Evolutionary conservation across 2,113 vertebrate species (phyloP).

Genomic region (Speoplatyrhinus poulsoni): DNA sequence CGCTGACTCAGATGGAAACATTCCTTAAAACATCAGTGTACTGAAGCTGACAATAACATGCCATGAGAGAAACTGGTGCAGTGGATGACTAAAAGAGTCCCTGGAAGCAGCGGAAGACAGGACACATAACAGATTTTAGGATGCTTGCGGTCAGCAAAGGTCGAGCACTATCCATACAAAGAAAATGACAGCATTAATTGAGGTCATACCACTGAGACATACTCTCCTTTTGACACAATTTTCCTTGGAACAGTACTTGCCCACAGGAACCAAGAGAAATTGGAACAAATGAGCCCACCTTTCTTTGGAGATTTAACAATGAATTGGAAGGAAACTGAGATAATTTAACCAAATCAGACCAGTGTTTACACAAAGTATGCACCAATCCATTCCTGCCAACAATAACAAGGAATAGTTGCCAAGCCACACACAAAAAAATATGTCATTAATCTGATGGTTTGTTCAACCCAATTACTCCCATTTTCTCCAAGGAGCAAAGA

Average conservation of each 20-base stretch:
- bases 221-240: conserved; percentile 47
- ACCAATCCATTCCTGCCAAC: conserved; percentile 41
- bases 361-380: conserved; percentile 40
- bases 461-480: conserved; percentile 63
- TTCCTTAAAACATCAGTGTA: conserved; percentile 30
- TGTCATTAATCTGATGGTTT: conserved; percentile 63
- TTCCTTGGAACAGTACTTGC: conserved; percentile 35
- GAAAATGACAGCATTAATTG: conserved; percentile 56
- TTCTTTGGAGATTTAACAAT: too few species aligned
- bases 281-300: conserved; percentile 33
- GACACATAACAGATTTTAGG: conserved; percentile 41
- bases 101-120: conserved; percentile 27
- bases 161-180: conserved; percentile 34
- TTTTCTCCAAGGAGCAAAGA: conserved; percentile 55
- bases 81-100: conserved; percentile 2
- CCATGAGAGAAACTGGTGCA: too few species aligned
- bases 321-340: conserved; percentile 39
- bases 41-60: too few species aligned
- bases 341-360: conserved; percentile 53
- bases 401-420: conserved; percentile 60
- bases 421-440: conserved; percentile 42
- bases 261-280: conserved; percentile 31
- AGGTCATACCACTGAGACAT: conserved; percentile 47
- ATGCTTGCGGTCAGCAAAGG: conserved; percentile 28
- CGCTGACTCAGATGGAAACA: not conserved